Percentiles rank a stretch among this genome's conserved stretches.
phyloP scores from a whole-genome alignment of 2,797 vertebrate genomes.

The Anolis apletophallus region DNA sequence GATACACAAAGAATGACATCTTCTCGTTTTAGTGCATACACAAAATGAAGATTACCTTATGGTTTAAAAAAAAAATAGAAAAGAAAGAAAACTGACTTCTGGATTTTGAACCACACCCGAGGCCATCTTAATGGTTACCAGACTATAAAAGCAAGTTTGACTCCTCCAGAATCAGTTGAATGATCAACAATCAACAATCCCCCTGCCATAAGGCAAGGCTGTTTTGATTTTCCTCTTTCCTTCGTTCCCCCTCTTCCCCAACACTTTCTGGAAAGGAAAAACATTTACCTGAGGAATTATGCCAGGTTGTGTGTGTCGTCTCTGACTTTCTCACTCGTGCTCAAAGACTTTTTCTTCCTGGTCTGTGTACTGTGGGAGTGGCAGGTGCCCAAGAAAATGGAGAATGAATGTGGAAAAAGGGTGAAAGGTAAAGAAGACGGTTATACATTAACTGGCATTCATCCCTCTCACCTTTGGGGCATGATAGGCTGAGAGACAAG shows the following conservation, averaged over 20 bases:
- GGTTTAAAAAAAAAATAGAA: not conserved
- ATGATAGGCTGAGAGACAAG: not conserved
- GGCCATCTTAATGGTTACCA: not conserved
- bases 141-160: not conserved
- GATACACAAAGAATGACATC: not conserved
- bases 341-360: not conserved
- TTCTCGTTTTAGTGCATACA: not conserved
- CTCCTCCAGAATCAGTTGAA: no score
- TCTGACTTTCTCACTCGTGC: not conserved
- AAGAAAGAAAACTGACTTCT: not conserved
- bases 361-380: constrained; percentile 24
- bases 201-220: not conserved
- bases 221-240: not conserved
- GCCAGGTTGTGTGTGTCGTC: not conserved
- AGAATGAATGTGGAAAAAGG: constrained; percentile 15
- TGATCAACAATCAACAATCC: not conserved
- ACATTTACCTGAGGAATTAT: constrained; percentile 13
- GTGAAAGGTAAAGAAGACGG: constrained; percentile 33
- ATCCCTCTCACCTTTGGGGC: not conserved
- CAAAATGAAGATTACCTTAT: not conserved
- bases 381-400: constrained; percentile 29
- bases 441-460: constrained; percentile 39
- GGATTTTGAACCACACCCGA: constrained; percentile 4
- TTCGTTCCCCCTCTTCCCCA: not conserved
- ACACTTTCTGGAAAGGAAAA: not conserved